Base-by-base conservation (phyloP, 1,140 invertebrate genomes). In the Dendroctonus valens region DNA sequence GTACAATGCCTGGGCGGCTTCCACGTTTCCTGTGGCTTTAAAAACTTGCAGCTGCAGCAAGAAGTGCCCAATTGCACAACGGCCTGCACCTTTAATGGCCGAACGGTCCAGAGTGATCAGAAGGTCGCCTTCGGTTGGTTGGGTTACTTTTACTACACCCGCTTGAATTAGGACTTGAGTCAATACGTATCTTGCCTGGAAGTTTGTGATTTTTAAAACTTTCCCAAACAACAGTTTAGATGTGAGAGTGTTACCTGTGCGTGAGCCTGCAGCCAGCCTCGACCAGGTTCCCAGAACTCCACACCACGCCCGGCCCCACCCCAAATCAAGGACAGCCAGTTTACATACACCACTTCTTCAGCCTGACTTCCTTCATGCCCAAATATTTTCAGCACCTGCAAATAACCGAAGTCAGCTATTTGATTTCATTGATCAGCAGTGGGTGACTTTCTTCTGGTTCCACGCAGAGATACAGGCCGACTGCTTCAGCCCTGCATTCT, bases 401-500 rank as follows among this genome's bases (percentile, higher is more conserved):
- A 40, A 58, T 58, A 12, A 42, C 15, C 9, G 15, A 11, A 46
- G 12, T 11, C 9, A 46, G 12, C 9, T 11, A 9, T 11, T 46
- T 46, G 1, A 11, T 1, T 9, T 3, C 1, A 46, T 11, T 11
- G 44, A 4, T 11, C 44, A 46, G 4, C 9, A 46, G 1, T 9
- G 0, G 44, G 1, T 2, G 9, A 11, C 44, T 46, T 41, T 96
- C 87, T 68, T 93, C 88, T 38, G 87, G 83, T 67, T 90, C 84
- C 41, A 96, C 81, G 70, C 84, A 87, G 6, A 78, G 81, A 84
- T 63, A 98, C 0, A 98, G 81, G 0, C 93, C 96, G 6, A 97
- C 94, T 70, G 91, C 92, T 81, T 98, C 96, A 2, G 96, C 96
- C 70, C 95, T 85, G 73, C 96, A 98, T 81, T 98, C 96, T 79